phyloP scores from a whole-genome alignment of 2,797 vertebrate genomes.

The Selene dorsalis region DNA sequence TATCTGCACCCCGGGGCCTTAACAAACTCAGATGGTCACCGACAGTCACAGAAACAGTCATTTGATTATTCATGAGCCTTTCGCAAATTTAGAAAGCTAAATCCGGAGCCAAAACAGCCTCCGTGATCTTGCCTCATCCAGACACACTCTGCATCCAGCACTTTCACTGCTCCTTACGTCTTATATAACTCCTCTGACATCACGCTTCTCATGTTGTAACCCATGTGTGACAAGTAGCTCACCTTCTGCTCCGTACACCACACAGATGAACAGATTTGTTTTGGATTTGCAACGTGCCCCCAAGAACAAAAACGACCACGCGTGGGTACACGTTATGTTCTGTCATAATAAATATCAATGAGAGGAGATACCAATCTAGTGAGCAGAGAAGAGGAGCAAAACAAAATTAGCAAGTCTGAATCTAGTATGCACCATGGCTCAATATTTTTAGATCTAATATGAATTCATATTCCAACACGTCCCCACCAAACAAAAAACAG shows the following conservation, averaged over 20 bases:
- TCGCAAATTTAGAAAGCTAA: conserved; percentile 65
- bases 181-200: conserved; percentile 83
- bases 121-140: conserved; percentile 63
- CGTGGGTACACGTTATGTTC: background rate
- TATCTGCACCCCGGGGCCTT: conserved; percentile 33
- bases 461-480: conserved; percentile 16
- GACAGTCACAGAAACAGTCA: conserved; percentile 54
- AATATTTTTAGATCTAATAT: conserved; percentile 47
- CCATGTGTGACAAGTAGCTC: conserved; percentile 77
- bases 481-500: background rate
- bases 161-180: conserved; percentile 75
- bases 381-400: conserved; percentile 8
- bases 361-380: conserved; percentile 2
- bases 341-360: conserved; percentile 1
- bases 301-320: background rate
- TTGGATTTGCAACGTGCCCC: conserved; percentile 15
- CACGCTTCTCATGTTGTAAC: conserved; percentile 77
- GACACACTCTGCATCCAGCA: conserved; percentile 71
- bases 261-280: conserved; percentile 24
- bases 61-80: conserved; percentile 73
- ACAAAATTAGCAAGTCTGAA: background rate
- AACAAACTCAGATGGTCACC: conserved; percentile 46
- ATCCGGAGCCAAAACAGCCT: conserved; percentile 62
- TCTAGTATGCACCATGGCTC: background rate
- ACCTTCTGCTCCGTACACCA: conserved; percentile 43